Evolutionary conservation across 2,797 vertebrate genomes (phyloP), one percentile per base, ranked within the genome.

Genomic region (Propithecus deckenii): DNA sequence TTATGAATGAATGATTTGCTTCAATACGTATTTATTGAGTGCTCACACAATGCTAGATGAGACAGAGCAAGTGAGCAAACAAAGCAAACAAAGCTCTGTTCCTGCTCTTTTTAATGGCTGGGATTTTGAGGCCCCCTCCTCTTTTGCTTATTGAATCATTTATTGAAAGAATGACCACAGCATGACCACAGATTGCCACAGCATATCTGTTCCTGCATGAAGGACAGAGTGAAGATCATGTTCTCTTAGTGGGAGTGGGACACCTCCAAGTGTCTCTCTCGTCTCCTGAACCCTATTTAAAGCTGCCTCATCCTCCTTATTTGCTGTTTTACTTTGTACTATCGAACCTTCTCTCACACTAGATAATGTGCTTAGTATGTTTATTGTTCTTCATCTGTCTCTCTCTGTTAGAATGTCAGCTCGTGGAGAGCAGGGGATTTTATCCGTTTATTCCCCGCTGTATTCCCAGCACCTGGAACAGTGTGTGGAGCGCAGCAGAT

Each of bases 181-280:
- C 38, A 38, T 38, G 38, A 38, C 38, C 38, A 38, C 38, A 38
- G 38, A 38, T 38, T 50, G 32, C 17, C 32, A 9, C 46, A 9
- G 10, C 18, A 1, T 14, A 67, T n/a, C 17, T 1, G 0, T 52
- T 30, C 2, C 17, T 4, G 9, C 17, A 0, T 2, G 80, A 50
- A 22, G 20, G 30, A 38, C 30, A 23, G 61, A 41, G 23, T 13
- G 61, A 25, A 28, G 48, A 17, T 10, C 63, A 0, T 2, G 41
- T 0, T 1, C 8, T 35, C 72, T 50, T 50, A 20, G 83, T 6
- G 61, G 5, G 8, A 43, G 43, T 43, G 43, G 43, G 38, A 5
- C 7, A 5, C 32, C 46, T 71, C n/a, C 55, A 8, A 28, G 32
- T 1, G 20, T 41, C 43, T 22, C 35, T 46, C 38, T 10, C 50